phyloP scores from a whole-genome alignment of 2,888 invertebrate species.

The Ectropis crepuscularia region DNA sequence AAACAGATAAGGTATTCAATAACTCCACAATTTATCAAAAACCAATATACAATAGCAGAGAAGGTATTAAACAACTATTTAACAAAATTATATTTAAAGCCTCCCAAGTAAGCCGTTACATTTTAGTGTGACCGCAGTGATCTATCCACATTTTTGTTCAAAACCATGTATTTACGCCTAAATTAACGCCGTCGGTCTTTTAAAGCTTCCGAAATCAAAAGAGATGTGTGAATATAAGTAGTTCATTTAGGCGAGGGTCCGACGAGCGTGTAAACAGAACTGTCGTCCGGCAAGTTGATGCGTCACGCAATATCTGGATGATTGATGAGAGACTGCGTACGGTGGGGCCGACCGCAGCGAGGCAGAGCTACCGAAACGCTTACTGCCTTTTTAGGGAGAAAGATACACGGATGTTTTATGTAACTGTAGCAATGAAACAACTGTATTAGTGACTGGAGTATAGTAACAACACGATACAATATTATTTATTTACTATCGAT shows the following conservation, averaged over 20 bases:
- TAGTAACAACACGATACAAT: too few species aligned
- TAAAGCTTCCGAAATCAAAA: conserved; percentile 10
- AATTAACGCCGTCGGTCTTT: conserved; percentile 3
- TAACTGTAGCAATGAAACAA: too few species aligned
- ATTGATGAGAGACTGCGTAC: conserved; percentile 62
- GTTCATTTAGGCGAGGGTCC: conserved; percentile 23
- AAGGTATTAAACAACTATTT: too few species aligned
- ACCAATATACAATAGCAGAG: too few species aligned
- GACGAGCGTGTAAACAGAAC: conserved; percentile 56
- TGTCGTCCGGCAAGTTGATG: conserved; percentile 64
- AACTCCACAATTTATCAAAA: too few species aligned
- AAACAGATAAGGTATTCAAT: too few species aligned
- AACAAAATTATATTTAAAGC: too few species aligned
- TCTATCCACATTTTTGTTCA: neutral
- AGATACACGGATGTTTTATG: neutral
- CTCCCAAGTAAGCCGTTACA: neutral
- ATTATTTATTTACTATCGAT: too few species aligned
- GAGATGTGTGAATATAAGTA: conserved; percentile 12
- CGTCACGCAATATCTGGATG: conserved; percentile 77
- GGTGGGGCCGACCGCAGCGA: conserved; percentile 39
- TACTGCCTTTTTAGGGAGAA: neutral
- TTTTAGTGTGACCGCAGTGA: neutral
- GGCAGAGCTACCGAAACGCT: conserved; percentile 35
- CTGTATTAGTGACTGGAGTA: too few species aligned
- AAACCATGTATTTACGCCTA: neutral